Evolutionary conservation across 2,797 vertebrate species (phyloP).

Genomic region (Mionectes olivaceus): DNA sequence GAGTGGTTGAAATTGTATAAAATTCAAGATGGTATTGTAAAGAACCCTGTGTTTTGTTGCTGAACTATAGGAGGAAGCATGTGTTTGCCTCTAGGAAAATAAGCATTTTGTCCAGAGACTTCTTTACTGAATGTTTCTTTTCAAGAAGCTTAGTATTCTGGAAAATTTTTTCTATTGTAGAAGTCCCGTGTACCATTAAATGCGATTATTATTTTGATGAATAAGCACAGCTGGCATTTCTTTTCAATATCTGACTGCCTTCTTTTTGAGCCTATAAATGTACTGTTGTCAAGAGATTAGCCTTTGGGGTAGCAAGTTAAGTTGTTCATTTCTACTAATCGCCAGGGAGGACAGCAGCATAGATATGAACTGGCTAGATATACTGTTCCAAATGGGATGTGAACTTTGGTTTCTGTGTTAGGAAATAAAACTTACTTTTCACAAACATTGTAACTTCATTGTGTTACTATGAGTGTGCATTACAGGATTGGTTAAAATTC

Average conservation of each 20-base stretch:
- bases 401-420: not conserved
- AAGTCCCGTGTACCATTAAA: conserved; percentile 63
- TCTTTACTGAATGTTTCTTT: conserved; percentile 41
- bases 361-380: not conserved
- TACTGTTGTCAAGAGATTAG: conserved; percentile 64
- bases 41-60: conserved; percentile 8
- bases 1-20: not conserved
- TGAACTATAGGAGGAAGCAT: conserved; percentile 8
- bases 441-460: accelerated
- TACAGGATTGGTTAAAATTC: not conserved
- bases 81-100: conserved; percentile 50
- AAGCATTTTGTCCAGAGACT: not conserved
- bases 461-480: accelerated
- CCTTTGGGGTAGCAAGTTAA: conserved; percentile 49
- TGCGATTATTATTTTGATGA: conserved; percentile 64
- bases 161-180: conserved; percentile 56
- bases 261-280: conserved; percentile 39
- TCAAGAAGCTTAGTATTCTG: conserved; percentile 56
- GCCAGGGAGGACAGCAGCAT: not conserved
- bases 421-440: not conserved
- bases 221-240: conserved; percentile 65
- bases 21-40: not conserved
- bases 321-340: conserved; percentile 25
- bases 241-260: conserved; percentile 57
- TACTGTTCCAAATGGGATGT: accelerated